Conservation (phyloP, 2,113 vertebrate genomes). For the Rafetus swinhoei region DNA sequence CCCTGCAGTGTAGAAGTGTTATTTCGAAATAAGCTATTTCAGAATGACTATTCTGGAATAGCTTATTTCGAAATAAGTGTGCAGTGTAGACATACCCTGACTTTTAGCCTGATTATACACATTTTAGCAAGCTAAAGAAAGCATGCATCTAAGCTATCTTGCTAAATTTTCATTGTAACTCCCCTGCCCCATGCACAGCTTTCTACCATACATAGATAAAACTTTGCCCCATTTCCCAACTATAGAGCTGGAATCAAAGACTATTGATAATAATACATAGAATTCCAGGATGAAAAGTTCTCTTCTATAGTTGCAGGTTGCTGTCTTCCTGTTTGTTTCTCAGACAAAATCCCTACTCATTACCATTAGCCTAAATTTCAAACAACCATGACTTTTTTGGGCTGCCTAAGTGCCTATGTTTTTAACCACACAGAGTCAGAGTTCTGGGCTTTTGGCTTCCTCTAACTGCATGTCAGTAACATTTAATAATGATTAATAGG, state of each 20-base stretch:
- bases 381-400: neutral
- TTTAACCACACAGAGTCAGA: slow-evolving; percentile 21
- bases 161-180: neutral
- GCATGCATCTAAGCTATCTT: neutral
- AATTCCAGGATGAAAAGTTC: neutral
- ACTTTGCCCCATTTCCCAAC: neutral
- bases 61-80: neutral
- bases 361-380: slow-evolving; percentile 26
- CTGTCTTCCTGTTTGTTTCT: neutral
- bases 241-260: neutral
- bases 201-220: too few relatives aligned
- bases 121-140: too few relatives aligned
- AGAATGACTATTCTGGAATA: neutral
- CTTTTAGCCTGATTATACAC: neutral
- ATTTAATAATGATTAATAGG: neutral
- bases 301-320: neutral
- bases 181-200: too few relatives aligned
- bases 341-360: neutral
- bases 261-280: neutral
- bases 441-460: neutral
- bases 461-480: neutral
- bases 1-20: too few relatives aligned
- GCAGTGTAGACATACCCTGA: neutral
- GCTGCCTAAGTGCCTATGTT: slow-evolving; percentile 16
- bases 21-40: too few relatives aligned